Conservation (phyloP, 2,888 invertebrate genomes). For the Piscicola geometra region DNA sequence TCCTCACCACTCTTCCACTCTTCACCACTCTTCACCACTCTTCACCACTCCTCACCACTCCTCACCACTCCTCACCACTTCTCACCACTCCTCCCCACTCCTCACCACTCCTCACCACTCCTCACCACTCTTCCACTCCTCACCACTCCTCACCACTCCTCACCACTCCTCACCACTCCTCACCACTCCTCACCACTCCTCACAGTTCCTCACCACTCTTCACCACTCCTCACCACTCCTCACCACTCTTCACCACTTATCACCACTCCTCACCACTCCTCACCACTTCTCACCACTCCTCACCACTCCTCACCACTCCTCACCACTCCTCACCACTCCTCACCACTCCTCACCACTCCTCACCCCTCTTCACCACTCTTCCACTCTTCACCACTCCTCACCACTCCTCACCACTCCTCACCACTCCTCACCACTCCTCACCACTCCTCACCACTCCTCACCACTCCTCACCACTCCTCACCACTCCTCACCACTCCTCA, state of each 20-base stretch:
- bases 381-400: not conserved
- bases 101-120: not conserved
- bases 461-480: slow-evolving; percentile 11
- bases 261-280: not conserved
- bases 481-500: slow-evolving; percentile 8
- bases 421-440: not conserved
- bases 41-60: not conserved
- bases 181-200: not conserved
- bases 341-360: not conserved
- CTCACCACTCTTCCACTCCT: not conserved
- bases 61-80: not conserved
- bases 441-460: slow-evolving; percentile 1
- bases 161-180: not conserved
- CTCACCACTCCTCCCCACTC: not conserved
- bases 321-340: not conserved
- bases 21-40: not conserved
- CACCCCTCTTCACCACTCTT: not conserved
- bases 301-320: not conserved
- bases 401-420: not conserved
- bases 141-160: not conserved
- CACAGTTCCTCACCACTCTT: not conserved
- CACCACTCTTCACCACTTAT: not conserved
- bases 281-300: not conserved
- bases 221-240: not conserved
- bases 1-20: not conserved